Evolutionary conservation across 2,888 invertebrate species (phyloP), one percentile per base, ranked within the genome.

Genomic region (Blastobasis lacticolella): DNA sequence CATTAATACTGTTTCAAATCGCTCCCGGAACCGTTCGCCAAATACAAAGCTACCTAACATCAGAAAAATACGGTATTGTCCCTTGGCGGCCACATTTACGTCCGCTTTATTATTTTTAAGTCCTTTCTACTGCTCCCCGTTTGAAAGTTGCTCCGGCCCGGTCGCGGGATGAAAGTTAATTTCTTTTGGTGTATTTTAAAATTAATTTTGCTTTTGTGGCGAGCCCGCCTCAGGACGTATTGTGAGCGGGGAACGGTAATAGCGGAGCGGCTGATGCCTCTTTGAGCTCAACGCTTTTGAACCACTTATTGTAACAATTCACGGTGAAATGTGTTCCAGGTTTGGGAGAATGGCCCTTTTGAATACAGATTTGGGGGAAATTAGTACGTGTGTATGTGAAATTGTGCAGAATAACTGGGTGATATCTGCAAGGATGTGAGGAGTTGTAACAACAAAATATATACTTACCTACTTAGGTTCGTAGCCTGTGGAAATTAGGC

Each of bases 131-230:
- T 77, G 77, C 75, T 76, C 75, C 75, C 78, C 73, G 78, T 76
- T 78, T 67, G 69, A 76, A 86, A 86, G 73, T 84, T 85, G 78
- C 76, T 9, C 42, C 42, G 42, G 42, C 72, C 68, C 67, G 67
- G 72, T 72, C 73, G 68, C 71, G 69, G 71, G 64, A 68, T 68
- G 72, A 73, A 86, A 87, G 86, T 86, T 86, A 86, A 88, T 87
- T 85, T 88, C 85, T 86, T 87, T 86, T 79, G 78, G 84, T 86
- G 82, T 85, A 82, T 86, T 86, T 85, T 85, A 79, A 87, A 86
- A 84, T 86, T 85, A 85, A 86, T 87, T 86, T 85, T 74, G 78
- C 84, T 86, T 79, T 86, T 85, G 84, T 81, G 72, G 77, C 76
- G 75, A 79, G 78, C 72, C 69, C 72, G 80, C 79, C 85, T 64